A percentile compares a stretch with the other conserved stretches of the same genome.
Evolutionary conservation across 2,888 invertebrate genomes (phyloP).

Genomic region (Punctoribates punctum): DNA sequence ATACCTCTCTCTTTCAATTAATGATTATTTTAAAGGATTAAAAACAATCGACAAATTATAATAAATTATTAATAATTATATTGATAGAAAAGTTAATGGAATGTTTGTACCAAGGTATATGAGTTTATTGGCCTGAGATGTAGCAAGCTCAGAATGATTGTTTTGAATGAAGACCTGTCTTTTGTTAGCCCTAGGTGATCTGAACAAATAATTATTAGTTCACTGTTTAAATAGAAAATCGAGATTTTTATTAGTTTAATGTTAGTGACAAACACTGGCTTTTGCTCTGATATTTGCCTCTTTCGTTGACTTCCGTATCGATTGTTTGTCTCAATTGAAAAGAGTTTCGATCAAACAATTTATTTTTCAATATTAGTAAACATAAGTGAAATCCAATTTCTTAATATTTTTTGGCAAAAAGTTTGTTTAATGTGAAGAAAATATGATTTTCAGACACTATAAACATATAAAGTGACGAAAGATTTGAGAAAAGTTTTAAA

Average conservation of each 20-base stretch:
- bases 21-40: too few relatives aligned
- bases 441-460: background rate
- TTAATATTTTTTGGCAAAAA: background rate
- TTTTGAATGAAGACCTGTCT: background rate
- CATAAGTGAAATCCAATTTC: background rate
- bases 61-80: too few relatives aligned
- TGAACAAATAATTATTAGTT: constrained; percentile 21
- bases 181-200: background rate
- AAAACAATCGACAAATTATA: too few relatives aligned
- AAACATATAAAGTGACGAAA: background rate
- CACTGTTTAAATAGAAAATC: constrained; percentile 15
- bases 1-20: too few relatives aligned
- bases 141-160: too few relatives aligned
- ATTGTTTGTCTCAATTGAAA: background rate
- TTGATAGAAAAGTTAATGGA: too few relatives aligned
- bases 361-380: background rate
- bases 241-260: constrained; percentile 21
- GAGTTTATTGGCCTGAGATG: too few relatives aligned
- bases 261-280: constrained; percentile 19
- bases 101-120: too few relatives aligned
- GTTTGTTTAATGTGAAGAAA: background rate
- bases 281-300: background rate
- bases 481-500: background rate
- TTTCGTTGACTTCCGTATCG: background rate
- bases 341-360: background rate